Conservation (phyloP, 2,888 invertebrate genomes). For the Cyaniris semiargus region DNA sequence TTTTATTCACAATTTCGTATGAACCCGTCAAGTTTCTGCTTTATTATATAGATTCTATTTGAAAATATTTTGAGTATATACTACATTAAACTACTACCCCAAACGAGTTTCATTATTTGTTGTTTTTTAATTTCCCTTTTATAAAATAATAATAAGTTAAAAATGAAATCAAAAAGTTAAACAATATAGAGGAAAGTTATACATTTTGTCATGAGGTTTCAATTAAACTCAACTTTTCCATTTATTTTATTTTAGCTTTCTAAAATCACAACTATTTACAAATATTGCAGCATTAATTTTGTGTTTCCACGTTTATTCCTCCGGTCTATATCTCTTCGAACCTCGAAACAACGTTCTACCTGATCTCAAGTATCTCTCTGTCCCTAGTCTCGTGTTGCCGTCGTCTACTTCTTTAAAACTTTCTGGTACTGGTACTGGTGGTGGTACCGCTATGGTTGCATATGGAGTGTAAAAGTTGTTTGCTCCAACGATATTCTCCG, state of each 20-base stretch:
- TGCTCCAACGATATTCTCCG: not conserved
- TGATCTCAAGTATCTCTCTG: conserved; percentile 59
- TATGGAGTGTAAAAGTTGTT: conserved; percentile 30
- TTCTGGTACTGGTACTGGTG: conserved; percentile 23
- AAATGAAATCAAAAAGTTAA: not conserved
- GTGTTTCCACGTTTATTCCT: conserved; percentile 44
- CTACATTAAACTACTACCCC: too few relatives aligned
- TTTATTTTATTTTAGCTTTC: not conserved
- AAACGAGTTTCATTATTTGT: not conserved
- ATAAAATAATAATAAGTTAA: too few relatives aligned
- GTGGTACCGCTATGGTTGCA: not conserved
- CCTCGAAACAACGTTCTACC: conserved; percentile 54
- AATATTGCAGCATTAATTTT: conserved; percentile 10
- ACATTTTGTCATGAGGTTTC: not conserved
- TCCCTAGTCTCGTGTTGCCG: conserved; percentile 51
- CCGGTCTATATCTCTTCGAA: conserved; percentile 56
- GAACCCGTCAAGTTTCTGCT: not conserved
- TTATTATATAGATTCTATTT: not conserved
- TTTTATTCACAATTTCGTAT: not conserved
- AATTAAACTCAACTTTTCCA: not conserved
- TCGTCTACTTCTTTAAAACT: conserved; percentile 34
- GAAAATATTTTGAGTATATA: not conserved
- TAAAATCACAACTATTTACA: conserved; percentile 19
- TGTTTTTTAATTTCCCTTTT: not conserved
- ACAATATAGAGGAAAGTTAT: not conserved